Percentiles rank a stretch among this genome's conserved stretches.
Conservation (phyloP, 2,797 vertebrate genomes). For the Thaleichthys pacificus region DNA sequence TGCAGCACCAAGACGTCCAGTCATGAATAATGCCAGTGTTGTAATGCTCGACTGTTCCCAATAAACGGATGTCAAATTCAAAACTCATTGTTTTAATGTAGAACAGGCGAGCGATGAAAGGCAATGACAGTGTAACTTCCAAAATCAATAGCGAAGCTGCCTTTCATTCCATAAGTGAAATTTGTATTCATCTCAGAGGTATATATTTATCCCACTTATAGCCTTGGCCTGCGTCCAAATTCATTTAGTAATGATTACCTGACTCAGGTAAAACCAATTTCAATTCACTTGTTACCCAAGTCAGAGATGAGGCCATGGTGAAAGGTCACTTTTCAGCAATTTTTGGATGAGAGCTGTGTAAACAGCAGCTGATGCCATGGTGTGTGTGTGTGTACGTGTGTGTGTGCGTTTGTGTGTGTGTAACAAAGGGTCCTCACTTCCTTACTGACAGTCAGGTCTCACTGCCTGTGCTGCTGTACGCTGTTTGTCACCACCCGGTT, state of each 20-base stretch:
- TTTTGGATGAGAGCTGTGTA: conserved; percentile 66
- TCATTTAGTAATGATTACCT: conserved; percentile 95
- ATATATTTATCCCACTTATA: conserved; percentile 79
- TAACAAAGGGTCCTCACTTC: not conserved
- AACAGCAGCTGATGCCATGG: conserved; percentile 82
- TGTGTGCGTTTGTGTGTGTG: not conserved
- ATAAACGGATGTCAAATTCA: conserved; percentile 71
- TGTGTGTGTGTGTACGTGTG: conserved; percentile 47
- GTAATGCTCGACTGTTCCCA: conserved; percentile 60
- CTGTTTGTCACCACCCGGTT: too few relatives aligned
- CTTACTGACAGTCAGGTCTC: too few relatives aligned
- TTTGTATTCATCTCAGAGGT: conserved; percentile 80
- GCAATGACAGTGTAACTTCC: conserved; percentile 61
- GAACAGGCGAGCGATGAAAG: conserved; percentile 66
- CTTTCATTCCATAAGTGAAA: conserved; percentile 83
- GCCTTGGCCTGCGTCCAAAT: conserved; percentile 74
- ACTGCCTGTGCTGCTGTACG: too few relatives aligned
- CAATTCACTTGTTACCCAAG: conserved; percentile 81
- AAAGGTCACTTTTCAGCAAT: conserved; percentile 85
- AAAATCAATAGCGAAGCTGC: conserved; percentile 70
- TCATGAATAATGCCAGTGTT: conserved; percentile 40
- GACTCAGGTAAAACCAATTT: conserved; percentile 88
- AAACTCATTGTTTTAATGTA: conserved; percentile 75
- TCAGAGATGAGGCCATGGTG: conserved; percentile 81
- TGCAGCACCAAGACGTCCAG: too few relatives aligned